Evolutionary conservation across 2,888 invertebrate species (phyloP).

Genomic region (Baccha elongata): DNA sequence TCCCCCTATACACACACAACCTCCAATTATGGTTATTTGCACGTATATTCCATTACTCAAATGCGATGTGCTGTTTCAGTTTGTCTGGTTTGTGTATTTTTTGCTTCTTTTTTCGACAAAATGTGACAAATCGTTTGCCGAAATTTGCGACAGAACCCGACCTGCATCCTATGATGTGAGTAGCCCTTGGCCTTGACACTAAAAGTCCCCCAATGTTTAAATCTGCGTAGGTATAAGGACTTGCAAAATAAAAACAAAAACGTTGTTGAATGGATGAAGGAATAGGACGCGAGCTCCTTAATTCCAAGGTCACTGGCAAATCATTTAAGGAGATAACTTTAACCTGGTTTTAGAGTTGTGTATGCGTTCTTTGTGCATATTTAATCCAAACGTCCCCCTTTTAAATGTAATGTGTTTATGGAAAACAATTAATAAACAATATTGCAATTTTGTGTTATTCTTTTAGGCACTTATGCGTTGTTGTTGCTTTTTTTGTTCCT

Average conservation of each 20-base stretch:
- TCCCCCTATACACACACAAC: constrained; percentile 52
- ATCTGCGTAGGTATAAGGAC: constrained; percentile 40
- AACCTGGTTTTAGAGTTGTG: constrained; percentile 19
- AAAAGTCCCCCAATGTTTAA: not conserved
- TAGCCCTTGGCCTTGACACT: constrained; percentile 24
- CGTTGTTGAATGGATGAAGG: constrained; percentile 11
- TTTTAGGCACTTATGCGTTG: too few relatives aligned
- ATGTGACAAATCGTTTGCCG: constrained; percentile 68
- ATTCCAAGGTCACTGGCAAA: constrained; percentile 63
- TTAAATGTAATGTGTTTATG: constrained; percentile 21
- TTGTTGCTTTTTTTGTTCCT: too few relatives aligned
- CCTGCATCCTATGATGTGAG: constrained; percentile 57
- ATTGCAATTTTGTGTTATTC: constrained; percentile 46
- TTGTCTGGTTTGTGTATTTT: constrained; percentile 17
- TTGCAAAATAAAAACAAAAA: constrained; percentile 15
- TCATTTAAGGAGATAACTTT: constrained; percentile 21
- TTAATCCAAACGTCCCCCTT: constrained; percentile 24
- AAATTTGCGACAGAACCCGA: constrained; percentile 60
- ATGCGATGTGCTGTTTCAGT: constrained; percentile 47
- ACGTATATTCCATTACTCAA: constrained; percentile 73
- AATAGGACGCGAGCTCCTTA: constrained; percentile 15
- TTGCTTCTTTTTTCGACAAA: constrained; percentile 51
- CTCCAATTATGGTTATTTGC: constrained; percentile 74
- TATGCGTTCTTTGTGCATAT: constrained; percentile 48
- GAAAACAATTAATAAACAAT: constrained; percentile 65